phyloP scores from a whole-genome alignment of 2,888 invertebrate species.

The Xestia c-nigrum region DNA sequence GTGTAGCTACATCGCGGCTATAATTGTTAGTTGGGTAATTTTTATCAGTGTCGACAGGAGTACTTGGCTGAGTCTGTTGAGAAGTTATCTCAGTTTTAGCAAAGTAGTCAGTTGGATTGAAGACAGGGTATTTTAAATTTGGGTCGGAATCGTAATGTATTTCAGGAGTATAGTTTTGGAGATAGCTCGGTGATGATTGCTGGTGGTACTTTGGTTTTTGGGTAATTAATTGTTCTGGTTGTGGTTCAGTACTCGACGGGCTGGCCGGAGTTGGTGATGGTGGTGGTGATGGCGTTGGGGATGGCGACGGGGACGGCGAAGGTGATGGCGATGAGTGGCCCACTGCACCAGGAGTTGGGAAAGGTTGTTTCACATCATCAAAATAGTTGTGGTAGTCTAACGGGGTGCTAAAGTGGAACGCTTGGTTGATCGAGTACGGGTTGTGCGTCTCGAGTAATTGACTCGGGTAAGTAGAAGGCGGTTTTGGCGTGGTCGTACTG shows the following conservation, averaged over 20 bases:
- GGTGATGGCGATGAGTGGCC: constrained; percentile 68
- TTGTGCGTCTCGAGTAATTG: constrained; percentile 87
- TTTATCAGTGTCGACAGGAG: constrained; percentile 51
- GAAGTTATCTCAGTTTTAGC: constrained; percentile 73
- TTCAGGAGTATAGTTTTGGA: constrained; percentile 84
- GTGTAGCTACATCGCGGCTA: constrained; percentile 25
- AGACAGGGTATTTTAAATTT: constrained; percentile 78
- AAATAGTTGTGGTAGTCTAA: constrained; percentile 85
- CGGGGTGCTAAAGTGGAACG: constrained; percentile 88
- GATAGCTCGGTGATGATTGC: constrained; percentile 78
- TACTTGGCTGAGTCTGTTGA: constrained; percentile 61
- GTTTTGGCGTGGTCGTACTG: constrained; percentile 78
- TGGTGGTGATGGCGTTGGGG: constrained; percentile 19
- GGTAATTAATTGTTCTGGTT: constrained; percentile 73
- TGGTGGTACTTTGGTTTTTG: constrained; percentile 77
- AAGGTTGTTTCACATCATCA: constrained; percentile 83
- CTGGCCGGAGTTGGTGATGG: constrained; percentile 64
- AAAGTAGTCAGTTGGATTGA: constrained; percentile 77
- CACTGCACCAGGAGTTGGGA: constrained; percentile 72
- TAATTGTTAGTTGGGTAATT: constrained; percentile 46
- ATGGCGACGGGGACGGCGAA: constrained; percentile 28
- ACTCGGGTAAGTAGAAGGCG: constrained; percentile 82
- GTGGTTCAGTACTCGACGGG: constrained; percentile 67
- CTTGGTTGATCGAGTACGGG: constrained; percentile 88
- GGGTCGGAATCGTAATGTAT: constrained; percentile 82